Conservation (phyloP, 2,888 invertebrate genomes). For the Polyommatus icarus region DNA sequence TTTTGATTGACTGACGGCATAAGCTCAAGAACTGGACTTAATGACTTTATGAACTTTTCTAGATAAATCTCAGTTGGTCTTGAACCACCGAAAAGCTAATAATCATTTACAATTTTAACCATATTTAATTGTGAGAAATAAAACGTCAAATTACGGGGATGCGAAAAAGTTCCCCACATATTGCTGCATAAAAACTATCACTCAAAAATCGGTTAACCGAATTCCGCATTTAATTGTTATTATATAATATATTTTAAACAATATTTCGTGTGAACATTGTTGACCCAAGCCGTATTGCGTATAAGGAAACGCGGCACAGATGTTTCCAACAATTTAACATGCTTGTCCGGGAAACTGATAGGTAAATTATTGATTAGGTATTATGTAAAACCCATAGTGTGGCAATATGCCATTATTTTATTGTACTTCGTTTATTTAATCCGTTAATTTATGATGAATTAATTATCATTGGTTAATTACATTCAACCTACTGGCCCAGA, state of each 20-base stretch:
- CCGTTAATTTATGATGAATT: not conserved
- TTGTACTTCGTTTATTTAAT: not conserved
- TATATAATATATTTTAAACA: conserved; percentile 19
- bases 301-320: not conserved
- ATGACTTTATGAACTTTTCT: too few species aligned
- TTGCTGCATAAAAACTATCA: not conserved
- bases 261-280: conserved; percentile 23
- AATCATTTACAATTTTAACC: too few species aligned
- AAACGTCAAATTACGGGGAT: not conserved
- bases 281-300: conserved; percentile 22
- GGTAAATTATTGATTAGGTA: not conserved
- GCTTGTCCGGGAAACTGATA: not conserved
- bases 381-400: not conserved
- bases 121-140: too few species aligned
- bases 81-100: too few species aligned
- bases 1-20: too few species aligned
- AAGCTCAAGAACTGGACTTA: too few species aligned
- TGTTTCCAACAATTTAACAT: not conserved
- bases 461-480: not conserved
- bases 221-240: not conserved
- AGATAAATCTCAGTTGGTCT: too few species aligned
- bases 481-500: not conserved
- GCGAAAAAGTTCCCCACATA: not conserved
- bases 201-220: not conserved
- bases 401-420: not conserved